phyloP scores from a whole-genome alignment of 2,888 invertebrate genomes.

The Pyrrhia umbra region DNA sequence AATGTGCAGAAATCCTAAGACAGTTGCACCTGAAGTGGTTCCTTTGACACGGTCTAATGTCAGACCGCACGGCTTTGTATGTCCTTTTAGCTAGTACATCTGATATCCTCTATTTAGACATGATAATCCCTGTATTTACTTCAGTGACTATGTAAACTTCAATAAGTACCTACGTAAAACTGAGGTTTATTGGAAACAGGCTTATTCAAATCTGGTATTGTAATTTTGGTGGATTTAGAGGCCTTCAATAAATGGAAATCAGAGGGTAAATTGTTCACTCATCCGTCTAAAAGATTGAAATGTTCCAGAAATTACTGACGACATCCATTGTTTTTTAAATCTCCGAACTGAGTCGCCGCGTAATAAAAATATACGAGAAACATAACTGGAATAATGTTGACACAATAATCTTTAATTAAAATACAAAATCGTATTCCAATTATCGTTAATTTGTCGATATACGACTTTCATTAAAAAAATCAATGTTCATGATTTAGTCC shows the following conservation, averaged over 20 bases:
- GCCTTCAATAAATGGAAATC: conserved; percentile 46
- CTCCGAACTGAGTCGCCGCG: background rate
- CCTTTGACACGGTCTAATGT: conserved; percentile 13
- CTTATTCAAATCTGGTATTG: conserved; percentile 47
- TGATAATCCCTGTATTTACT: conserved; percentile 17
- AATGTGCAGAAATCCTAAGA: background rate
- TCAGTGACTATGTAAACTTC: conserved; percentile 5
- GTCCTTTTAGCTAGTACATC: conserved; percentile 1
- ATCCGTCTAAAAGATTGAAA: conserved; percentile 38
- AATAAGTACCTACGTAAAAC: conserved; percentile 13
- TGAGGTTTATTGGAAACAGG: conserved; percentile 29
- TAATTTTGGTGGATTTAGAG: conserved; percentile 37
- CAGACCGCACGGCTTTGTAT: conserved; percentile 3
- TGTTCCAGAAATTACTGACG: background rate
- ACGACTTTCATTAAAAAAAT: conserved; percentile 43
- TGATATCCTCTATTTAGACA: conserved; percentile 12
- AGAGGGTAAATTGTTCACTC: conserved; percentile 37
- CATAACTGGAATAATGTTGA: conserved; percentile 28
- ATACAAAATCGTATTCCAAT: conserved; percentile 38
- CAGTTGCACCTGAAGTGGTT: background rate
- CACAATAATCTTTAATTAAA: conserved; percentile 39
- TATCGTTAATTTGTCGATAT: conserved; percentile 46
- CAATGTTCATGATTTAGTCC: conserved; percentile 50
- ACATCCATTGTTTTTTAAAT: background rate
- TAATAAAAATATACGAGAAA: background rate